These are phyloP conservation scores for Cryptocheilus praepositus DNA, from an alignment of 2,888 invertebrate genomes.

Conservation along the genomic window DNA sequence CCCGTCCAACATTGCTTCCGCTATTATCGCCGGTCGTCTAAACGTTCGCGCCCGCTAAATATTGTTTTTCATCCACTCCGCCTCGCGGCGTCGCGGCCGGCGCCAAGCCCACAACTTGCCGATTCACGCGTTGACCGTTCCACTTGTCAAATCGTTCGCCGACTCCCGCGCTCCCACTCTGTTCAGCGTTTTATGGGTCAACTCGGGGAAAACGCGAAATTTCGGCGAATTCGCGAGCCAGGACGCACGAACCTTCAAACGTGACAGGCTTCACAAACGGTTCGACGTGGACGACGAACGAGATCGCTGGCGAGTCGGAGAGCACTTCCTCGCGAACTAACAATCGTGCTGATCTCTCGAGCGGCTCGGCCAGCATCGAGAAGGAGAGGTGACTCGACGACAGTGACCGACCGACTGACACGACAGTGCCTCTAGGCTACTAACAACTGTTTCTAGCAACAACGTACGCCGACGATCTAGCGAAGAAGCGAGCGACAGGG, in stretches of 20 bases:
- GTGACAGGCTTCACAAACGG: not conserved
- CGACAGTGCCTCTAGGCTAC: constrained; percentile 10
- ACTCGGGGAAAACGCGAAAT: too few relatives aligned
- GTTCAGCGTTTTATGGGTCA: too few relatives aligned
- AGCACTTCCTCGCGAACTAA: constrained; percentile 38
- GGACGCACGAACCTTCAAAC: constrained; percentile 21
- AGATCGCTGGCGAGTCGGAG: constrained; percentile 26
- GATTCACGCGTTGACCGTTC: not conserved
- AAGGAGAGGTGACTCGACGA: constrained; percentile 33
- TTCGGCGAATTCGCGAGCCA: too few relatives aligned
- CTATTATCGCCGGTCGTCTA: constrained; percentile 6
- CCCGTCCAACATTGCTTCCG: constrained; percentile 4
- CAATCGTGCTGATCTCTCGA: constrained; percentile 30
- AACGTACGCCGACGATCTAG: not conserved
- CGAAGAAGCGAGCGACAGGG: not conserved
- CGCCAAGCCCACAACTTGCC: not conserved
- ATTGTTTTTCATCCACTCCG: not conserved
- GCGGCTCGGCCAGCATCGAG: constrained; percentile 21
- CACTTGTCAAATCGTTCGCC: too few relatives aligned
- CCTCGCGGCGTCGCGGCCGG: not conserved
- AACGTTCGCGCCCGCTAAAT: not conserved
- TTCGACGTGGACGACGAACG: constrained; percentile 10
- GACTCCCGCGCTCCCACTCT: too few relatives aligned
- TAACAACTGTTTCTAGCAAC: constrained; percentile 10
- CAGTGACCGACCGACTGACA: constrained; percentile 41